Evolutionary conservation across 2,888 invertebrate species (phyloP).

Genomic region (Trachelus stipa): DNA sequence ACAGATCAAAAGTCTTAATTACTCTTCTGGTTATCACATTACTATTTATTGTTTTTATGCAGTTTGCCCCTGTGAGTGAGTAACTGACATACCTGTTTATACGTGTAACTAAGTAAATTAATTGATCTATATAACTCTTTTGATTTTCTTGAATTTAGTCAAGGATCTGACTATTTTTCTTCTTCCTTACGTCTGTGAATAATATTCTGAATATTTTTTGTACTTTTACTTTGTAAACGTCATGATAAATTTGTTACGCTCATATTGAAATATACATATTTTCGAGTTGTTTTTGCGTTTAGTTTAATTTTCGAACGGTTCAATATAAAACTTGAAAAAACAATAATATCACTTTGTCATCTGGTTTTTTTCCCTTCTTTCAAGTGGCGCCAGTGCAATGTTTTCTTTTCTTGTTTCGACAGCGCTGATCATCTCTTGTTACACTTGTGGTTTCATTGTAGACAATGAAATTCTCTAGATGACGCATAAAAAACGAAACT

Average conservation of each 20-base stretch:
- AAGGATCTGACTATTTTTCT: neutral
- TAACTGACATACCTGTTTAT: neutral
- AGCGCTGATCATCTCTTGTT: neutral
- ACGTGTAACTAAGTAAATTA: neutral
- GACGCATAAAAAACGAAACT: no score
- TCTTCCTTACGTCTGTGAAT: neutral
- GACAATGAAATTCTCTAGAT: neutral
- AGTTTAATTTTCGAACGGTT: neutral
- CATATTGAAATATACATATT: neutral
- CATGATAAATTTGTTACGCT: neutral
- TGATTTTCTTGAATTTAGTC: neutral
- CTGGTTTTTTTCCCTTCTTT: neutral
- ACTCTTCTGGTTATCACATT: neutral
- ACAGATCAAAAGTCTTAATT: neutral
- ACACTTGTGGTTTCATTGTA: neutral
- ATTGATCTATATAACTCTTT: neutral
- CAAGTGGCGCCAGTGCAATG: neutral
- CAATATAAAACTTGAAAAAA: neutral
- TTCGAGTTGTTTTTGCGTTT: neutral
- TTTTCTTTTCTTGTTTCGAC: neutral
- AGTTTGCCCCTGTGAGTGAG: neutral
- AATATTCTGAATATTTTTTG: neutral
- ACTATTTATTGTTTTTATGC: neutral
- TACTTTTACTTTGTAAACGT: neutral
- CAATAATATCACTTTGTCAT: neutral